Base-by-base conservation (phyloP, 2,888 invertebrate species). In the Tenthredo scrophulariae region DNA sequence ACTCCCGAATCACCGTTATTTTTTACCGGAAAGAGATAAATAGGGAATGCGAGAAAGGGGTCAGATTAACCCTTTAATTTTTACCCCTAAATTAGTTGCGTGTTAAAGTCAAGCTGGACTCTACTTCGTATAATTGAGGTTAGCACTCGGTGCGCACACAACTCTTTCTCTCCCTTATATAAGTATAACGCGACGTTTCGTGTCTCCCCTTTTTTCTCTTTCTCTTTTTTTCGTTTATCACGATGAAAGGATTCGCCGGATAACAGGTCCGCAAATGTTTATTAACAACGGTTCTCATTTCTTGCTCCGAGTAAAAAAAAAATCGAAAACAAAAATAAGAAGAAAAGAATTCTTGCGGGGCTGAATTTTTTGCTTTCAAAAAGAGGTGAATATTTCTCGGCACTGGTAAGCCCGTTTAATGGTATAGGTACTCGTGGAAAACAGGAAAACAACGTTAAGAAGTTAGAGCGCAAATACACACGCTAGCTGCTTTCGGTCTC, bases 101-200 rank as follows among this genome's bases (percentile, higher is more conserved):
- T 80, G 80, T 80, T 37, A 22, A 62, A 80, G 40, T 80, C 80
- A 58, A 80, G 58, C 58, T 40, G 80, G 40, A 80, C 80, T 80
- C 80, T 37, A 62, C 40, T 62, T 80, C 62, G 58, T 80, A 62
- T 80, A 80, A 80, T 80, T 80, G 58, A 62, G 58, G 80, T 80
- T 80, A 80, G 26, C 80, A 22, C 58, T 62, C 37, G 26, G 62
- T 77, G 50, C 22, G 37, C 80, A 62, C 77, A 77, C 43, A 80
- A 80, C 62, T 26, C 79, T n/a, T 58, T n/a, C 6, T 33, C 62
- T 22, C 72, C 10, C n/a, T n/a, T n/a, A n/a, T 62, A 29, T 46
- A 58, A 72, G 37, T 54, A 77, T 54, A 77, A 85, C 84, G 84
- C 85, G 82, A 86, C 86, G 77, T 67, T 85, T 85, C 77, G 82